phyloP scores from a whole-genome alignment of 2,113 vertebrate species.

The Protobothrops flavoviridis region DNA sequence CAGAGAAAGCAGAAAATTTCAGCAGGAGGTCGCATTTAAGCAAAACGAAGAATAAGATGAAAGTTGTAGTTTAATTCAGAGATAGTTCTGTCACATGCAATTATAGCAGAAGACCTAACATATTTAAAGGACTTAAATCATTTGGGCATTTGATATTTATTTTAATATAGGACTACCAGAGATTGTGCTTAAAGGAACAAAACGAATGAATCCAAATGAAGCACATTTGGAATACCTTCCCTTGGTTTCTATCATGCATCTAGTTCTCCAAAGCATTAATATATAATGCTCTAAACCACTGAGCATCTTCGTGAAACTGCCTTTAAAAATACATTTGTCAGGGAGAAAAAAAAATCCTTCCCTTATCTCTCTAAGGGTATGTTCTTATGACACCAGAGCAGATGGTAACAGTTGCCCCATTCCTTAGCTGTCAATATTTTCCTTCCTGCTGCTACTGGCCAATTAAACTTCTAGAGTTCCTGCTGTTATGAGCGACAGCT shows the following conservation, averaged over 20 bases:
- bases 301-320: not conserved
- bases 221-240: not conserved
- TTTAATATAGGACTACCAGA: not conserved
- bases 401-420: slow-evolving; percentile 18
- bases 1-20: not conserved
- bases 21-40: not conserved
- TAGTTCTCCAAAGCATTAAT: slow-evolving; percentile 9
- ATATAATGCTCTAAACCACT: slow-evolving; percentile 9
- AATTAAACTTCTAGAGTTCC: slow-evolving; percentile 26
- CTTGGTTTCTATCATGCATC: not conserved
- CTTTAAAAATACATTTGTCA: slow-evolving; percentile 26
- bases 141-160: not conserved
- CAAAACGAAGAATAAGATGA: not conserved
- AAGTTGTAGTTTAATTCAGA: not conserved
- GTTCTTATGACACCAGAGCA: slow-evolving; percentile 23
- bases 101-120: not conserved
- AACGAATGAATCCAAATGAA: slow-evolving; percentile 6
- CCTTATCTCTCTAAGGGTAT: slow-evolving; percentile 9
- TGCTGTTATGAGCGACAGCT: slow-evolving; percentile 24
- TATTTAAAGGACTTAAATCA: not conserved
- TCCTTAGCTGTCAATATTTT: slow-evolving; percentile 19
- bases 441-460: slow-evolving; percentile 14
- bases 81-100: not conserved
- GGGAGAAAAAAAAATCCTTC: not conserved
- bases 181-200: not conserved